Conservation (phyloP, 1,140 invertebrate species). For the Nymphalis io region DNA sequence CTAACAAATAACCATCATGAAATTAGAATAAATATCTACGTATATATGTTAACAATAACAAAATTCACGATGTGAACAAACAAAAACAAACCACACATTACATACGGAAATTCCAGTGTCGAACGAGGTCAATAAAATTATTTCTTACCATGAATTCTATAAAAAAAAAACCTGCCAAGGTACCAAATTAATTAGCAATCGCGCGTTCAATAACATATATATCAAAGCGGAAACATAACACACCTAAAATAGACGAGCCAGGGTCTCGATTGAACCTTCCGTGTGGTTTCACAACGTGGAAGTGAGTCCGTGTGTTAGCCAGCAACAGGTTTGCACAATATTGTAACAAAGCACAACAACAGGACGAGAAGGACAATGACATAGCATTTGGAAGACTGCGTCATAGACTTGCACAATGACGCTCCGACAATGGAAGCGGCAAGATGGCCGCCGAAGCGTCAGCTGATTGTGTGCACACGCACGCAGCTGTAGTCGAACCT, state of each 20-base stretch:
- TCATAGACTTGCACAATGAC: constrained; percentile 71
- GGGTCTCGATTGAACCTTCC: constrained; percentile 62
- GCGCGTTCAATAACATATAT: constrained; percentile 38
- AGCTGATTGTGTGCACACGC: constrained; percentile 72
- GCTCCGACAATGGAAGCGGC: constrained; percentile 66
- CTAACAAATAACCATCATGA: not conserved
- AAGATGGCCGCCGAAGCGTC: constrained; percentile 76
- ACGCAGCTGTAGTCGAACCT: constrained; percentile 47
- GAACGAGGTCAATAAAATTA: constrained; percentile 44
- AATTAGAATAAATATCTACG: not conserved
- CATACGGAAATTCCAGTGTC: constrained; percentile 40
- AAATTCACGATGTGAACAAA: not conserved
- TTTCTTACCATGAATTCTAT: constrained; percentile 33
- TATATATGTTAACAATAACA: not conserved
- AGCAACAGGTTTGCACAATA: constrained; percentile 45
- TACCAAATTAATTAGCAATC: constrained; percentile 36
- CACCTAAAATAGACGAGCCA: constrained; percentile 68
- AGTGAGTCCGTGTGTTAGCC: constrained; percentile 37
- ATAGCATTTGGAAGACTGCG: constrained; percentile 70
- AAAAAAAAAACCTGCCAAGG: constrained; percentile 35
- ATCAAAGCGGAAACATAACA: constrained; percentile 58
- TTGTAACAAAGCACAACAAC: constrained; percentile 51
- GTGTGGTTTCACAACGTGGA: constrained; percentile 54
- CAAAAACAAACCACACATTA: constrained; percentile 39
- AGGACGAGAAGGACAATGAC: constrained; percentile 72